A percentile compares a stretch with the other conserved stretches of the same genome.
Conservation (phyloP, 2,888 invertebrate genomes). For the Epinotia nisella region DNA sequence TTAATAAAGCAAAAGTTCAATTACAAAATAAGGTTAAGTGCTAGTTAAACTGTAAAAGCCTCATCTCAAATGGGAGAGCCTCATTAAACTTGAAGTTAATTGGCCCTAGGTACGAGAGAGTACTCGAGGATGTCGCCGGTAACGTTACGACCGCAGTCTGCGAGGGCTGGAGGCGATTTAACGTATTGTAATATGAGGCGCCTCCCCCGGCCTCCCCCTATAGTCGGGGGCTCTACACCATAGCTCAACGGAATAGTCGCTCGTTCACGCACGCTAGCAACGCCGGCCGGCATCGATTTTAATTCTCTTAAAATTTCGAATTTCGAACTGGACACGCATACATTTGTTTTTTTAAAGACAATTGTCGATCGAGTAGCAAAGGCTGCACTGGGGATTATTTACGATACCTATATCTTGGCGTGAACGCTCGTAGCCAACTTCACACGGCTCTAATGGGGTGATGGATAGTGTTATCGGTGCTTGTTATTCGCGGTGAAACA, state of each 20-base stretch:
- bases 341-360: conserved; percentile 9
- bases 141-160: conserved; percentile 64
- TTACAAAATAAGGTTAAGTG: conserved; percentile 36
- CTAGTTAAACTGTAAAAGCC: conserved; percentile 53
- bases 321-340: conserved; percentile 48
- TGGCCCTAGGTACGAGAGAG: conserved; percentile 65
- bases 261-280: conserved; percentile 59
- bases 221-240: conserved; percentile 53
- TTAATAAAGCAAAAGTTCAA: conserved; percentile 16
- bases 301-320: conserved; percentile 56
- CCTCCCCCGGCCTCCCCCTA: conserved; percentile 58
- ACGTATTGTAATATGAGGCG: conserved; percentile 72
- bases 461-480: conserved; percentile 83
- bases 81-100: conserved; percentile 73
- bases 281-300: conserved; percentile 63
- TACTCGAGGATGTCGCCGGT: conserved; percentile 62
- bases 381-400: conserved; percentile 67
- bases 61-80: conserved; percentile 66
- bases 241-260: conserved; percentile 62
- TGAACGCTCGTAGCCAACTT: conserved; percentile 79
- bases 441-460: conserved; percentile 80
- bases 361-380: neutral
- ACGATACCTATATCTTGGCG: conserved; percentile 81
- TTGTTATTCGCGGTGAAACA: conserved; percentile 73
- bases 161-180: conserved; percentile 72